A percentile compares a stretch with the other conserved stretches of the same genome.
These are phyloP conservation scores for Cataglyphis rosenhaueri DNA, from an alignment of 2,888 invertebrate species.

Conservation along the genomic window DNA sequence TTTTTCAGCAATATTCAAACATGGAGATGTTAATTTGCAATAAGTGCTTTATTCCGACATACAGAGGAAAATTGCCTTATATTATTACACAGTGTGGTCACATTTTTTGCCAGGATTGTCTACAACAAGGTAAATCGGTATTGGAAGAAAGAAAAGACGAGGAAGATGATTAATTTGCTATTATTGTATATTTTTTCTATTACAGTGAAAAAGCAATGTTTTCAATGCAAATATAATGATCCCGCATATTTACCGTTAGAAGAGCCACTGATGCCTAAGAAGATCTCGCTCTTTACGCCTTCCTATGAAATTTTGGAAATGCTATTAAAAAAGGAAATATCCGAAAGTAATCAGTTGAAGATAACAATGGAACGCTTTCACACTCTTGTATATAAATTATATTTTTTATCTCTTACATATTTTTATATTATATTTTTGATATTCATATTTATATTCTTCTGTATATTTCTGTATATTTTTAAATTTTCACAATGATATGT, in stretches of 20 bases:
- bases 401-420: neutral
- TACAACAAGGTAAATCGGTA: constrained; percentile 56
- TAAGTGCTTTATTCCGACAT: constrained; percentile 56
- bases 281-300: constrained; percentile 57
- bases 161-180: neutral
- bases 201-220: constrained; percentile 63
- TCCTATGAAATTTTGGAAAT: constrained; percentile 52
- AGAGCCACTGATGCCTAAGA: constrained; percentile 57
- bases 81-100: constrained; percentile 71
- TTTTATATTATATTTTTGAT: neutral
- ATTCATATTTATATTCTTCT: neutral
- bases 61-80: constrained; percentile 64
- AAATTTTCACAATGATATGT: neutral
- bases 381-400: constrained; percentile 55
- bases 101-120: constrained; percentile 64
- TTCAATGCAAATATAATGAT: constrained; percentile 54
- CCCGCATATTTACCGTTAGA: constrained; percentile 53
- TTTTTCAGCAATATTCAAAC: neutral
- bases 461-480: neutral
- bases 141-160: neutral
- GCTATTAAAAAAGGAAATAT: constrained; percentile 44
- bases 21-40: constrained; percentile 70
- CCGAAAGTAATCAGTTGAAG: constrained; percentile 58
- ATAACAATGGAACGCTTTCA: constrained; percentile 60
- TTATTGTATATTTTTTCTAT: neutral